Base-by-base conservation (phyloP, 2,113 vertebrate genomes). In the Menidia beryllina region DNA sequence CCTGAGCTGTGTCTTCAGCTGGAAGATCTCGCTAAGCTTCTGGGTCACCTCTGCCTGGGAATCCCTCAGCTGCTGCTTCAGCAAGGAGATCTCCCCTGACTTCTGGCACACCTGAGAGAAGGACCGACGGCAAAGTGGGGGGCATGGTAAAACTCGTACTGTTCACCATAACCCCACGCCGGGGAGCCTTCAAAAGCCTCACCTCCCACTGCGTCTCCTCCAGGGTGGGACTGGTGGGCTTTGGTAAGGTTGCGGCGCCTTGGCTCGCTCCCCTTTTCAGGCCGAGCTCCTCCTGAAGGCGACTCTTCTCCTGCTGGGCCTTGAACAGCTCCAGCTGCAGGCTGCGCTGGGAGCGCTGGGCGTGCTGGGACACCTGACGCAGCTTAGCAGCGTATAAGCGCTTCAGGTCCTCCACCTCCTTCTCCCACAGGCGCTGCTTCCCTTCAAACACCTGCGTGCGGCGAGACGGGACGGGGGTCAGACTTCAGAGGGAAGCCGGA, bases 151-250 rank as follows among this genome's bases (percentile, higher is more conserved):
- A 34, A 34, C 26, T 54, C 23, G 21, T n/a, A 36, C 36, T 64
- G 5, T 61, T 20, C 30, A 14, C 59, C 75, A 56, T 56, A 55
- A 73, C 66, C 59, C 53, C 50, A 25, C 72, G 12, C 58, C 47
- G 60, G 25, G 23, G 50, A 23, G 34, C 27, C 20, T 19, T 10
- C 4, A 11, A 49, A 34, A 24, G 17, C 38, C 92, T 85, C 86
- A 97, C 98, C 96, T 98, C 95, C 96, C 97, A 99, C 58, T 96
- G 96, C 23, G 95, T 95, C 77, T 99, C 97, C 88, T 98, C 97
- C 59, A 96, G 72, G 43, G 94, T 95, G 0, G 93, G 89, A 63
- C 92, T 94, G 75, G 91, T 94, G 0, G 72, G 81, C 63, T 91
- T 91, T 1, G 27, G 45, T 6, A 70, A 60, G 26, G 53, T 54